Base-by-base conservation (phyloP, 2,113 vertebrate species). In the Prinia subflava region DNA sequence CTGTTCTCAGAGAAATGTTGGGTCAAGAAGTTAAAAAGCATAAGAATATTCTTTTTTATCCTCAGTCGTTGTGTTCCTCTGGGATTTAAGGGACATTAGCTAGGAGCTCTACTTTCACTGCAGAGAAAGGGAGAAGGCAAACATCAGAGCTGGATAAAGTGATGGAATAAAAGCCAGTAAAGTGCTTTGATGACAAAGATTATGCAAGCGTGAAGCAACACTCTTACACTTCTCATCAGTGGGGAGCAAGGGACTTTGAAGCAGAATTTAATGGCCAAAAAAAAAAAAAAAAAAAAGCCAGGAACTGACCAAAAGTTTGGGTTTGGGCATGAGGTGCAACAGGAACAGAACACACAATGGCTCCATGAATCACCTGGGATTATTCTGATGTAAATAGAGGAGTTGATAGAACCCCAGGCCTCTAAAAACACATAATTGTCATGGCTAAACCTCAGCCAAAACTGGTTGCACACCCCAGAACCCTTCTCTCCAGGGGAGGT, bases 121-220 rank as follows among this genome's bases (percentile, higher is more conserved):
- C 30, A 87, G 81, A 96, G 76, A 94, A 97, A 96, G 88, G 89
- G 95, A 96, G 90, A 97, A 95, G 78, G 80, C 84, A 96, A 97
- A 97, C 6, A 3, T 94, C 91, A 97, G 92, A 96, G 97, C 90
- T 14, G 96, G 95, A 91, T 95, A 86, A 97, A 97, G 92, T 74
- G 91, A 94, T 96, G 95, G 90, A 97, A 97, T 97, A 97, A 98
- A 97, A 98, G 92, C 78, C 80, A 76, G 73, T 37, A 95, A 97
- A 97, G 91, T 94, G 91, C 89, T 98, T 98, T 97, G 90, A 96
- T 96, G 97, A 92, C 91, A 97, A 97, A 98, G 96, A 93, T 96
- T 97, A 96, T 86, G 80, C 94, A 97, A 96, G 89, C 25, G 3
- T 97, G 95, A 98, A 97, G 87, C 65, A 94, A 53, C 70, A n/a